Conservation (phyloP, 2,797 vertebrate genomes). For the Aythya fuligula region DNA sequence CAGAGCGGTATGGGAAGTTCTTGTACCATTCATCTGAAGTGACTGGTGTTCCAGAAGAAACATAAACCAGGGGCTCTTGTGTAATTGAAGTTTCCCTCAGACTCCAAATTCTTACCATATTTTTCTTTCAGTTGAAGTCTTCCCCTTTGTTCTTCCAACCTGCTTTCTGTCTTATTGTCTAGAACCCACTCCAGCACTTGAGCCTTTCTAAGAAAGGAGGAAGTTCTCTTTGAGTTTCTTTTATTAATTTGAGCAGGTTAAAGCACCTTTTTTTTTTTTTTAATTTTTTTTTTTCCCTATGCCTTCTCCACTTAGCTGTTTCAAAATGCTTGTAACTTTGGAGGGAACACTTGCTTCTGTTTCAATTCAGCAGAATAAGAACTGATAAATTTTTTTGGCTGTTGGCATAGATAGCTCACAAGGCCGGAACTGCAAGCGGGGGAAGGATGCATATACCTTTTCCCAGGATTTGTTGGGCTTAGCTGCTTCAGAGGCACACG, state of each 20-base stretch:
- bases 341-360: background rate
- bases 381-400: background rate
- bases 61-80: background rate
- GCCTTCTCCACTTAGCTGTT: background rate
- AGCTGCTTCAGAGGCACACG: background rate
- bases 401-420: background rate
- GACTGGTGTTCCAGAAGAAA: background rate
- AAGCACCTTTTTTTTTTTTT: background rate
- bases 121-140: background rate
- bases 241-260: background rate
- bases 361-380: background rate
- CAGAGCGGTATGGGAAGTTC: background rate
- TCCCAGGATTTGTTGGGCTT: background rate
- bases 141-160: background rate
- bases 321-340: background rate
- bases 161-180: background rate
- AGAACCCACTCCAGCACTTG: background rate
- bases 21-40: background rate
- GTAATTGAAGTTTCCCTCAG: background rate
- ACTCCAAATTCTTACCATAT: background rate
- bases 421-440: background rate
- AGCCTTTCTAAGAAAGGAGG: background rate
- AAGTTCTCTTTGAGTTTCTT: background rate
- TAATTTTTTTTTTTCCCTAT: background rate
- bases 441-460: background rate